A percentile compares a stretch with the other conserved stretches of the same genome.
phyloP scores from a whole-genome alignment of 2,113 vertebrate species.

The Calyptommatus sinebrachiatus region DNA sequence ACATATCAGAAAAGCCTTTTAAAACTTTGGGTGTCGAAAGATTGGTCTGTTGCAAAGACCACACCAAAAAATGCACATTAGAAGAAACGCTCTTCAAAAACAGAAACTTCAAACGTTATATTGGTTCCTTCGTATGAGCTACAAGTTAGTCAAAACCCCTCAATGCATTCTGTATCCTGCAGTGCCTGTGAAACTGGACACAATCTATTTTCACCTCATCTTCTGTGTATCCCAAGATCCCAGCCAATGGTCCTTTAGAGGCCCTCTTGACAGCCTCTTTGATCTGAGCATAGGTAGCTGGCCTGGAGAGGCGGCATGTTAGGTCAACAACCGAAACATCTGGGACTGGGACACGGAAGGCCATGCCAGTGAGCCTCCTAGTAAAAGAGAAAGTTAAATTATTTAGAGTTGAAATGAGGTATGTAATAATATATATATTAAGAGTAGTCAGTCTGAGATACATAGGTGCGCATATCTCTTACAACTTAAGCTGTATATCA shows the following conservation, averaged over 20 bases:
- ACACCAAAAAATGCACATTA: too few species aligned
- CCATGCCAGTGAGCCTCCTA: conserved; percentile 90
- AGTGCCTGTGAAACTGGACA: not conserved
- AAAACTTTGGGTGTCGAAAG: not conserved
- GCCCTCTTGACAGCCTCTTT: conserved; percentile 82
- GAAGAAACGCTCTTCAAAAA: not conserved
- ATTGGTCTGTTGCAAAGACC: not conserved
- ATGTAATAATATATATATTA: not conserved
- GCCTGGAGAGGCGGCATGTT: conserved; percentile 80
- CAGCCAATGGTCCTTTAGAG: conserved; percentile 79
- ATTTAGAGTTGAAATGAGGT: not conserved
- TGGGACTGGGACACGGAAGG: conserved; percentile 84
- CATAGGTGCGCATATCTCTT: not conserved
- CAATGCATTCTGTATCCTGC: not conserved
- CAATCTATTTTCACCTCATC: conserved; percentile 67
- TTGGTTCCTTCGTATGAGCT: not conserved
- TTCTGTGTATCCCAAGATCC: conserved; percentile 86
- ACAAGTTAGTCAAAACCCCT: not conserved
- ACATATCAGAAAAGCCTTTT: not conserved
- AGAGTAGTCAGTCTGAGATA: not conserved
- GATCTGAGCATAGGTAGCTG: conserved; percentile 76
- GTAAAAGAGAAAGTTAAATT: not conserved
- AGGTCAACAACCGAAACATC: conserved; percentile 89
- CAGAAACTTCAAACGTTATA: not conserved
- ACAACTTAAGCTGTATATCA: too few species aligned